Evolutionary conservation across 1,140 invertebrate species (phyloP).

Genomic region (Acromyrmex charruanus): DNA sequence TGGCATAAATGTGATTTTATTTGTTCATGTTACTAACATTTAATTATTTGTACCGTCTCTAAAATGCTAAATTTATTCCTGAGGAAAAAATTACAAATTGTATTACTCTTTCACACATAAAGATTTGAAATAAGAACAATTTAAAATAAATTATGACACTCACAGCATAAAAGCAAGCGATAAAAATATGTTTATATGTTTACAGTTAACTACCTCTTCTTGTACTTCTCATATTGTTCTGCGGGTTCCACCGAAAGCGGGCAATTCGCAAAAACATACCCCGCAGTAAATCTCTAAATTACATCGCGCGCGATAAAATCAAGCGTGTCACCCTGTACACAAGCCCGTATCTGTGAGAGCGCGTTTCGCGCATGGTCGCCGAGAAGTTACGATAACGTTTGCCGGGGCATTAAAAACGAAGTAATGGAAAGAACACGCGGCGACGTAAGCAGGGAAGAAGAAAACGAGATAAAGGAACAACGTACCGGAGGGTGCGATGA

Average conservation of each 20-base stretch:
- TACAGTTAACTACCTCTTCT: constrained; percentile 9
- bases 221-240: constrained; percentile 18
- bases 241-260: neutral
- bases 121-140: neutral
- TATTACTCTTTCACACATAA: neutral
- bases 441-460: constrained; percentile 15
- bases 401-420: constrained; percentile 43
- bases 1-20: too few species aligned
- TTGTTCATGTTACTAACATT: neutral
- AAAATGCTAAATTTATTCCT: neutral
- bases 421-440: constrained; percentile 32
- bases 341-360: neutral
- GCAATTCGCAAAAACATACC: constrained; percentile 43
- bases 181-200: constrained; percentile 41
- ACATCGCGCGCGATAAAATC: constrained; percentile 65
- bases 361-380: constrained; percentile 46
- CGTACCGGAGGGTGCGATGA: constrained; percentile 33
- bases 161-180: neutral
- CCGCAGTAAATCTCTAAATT: constrained; percentile 48
- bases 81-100: neutral
- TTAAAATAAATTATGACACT: neutral
- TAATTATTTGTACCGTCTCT: neutral
- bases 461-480: constrained; percentile 52
- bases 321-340: constrained; percentile 47
- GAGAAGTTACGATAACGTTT: constrained; percentile 72